phyloP scores from a whole-genome alignment of 2,888 invertebrate genomes.

The Temnothorax unifasciatus region DNA sequence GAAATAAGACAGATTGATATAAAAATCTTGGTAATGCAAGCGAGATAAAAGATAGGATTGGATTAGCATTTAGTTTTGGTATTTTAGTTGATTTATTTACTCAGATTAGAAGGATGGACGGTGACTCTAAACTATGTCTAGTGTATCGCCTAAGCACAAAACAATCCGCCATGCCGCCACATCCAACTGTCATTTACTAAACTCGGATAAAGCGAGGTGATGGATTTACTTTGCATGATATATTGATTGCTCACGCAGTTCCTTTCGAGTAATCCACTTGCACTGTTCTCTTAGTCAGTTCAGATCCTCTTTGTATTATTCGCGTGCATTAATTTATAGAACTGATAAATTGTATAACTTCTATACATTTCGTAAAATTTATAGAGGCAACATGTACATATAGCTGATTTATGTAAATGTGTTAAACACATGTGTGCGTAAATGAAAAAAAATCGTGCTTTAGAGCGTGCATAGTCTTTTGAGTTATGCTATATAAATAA shows the following conservation, averaged over 20 bases:
- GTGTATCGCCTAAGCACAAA: slow-evolving; percentile 20
- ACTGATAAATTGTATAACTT: neutral
- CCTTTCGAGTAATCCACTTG: slow-evolving; percentile 20
- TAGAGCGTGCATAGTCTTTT: neutral
- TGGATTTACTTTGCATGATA: slow-evolving; percentile 45
- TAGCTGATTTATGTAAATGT: neutral
- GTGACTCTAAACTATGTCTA: slow-evolving; percentile 29
- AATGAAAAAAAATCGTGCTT: neutral
- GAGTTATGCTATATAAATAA: neutral
- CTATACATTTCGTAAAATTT: neutral
- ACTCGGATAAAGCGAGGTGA: slow-evolving; percentile 47
- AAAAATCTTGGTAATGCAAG: neutral
- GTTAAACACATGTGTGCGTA: neutral
- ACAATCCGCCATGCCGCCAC: slow-evolving; percentile 6
- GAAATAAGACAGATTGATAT: neutral
- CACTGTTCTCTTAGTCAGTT: slow-evolving; percentile 20
- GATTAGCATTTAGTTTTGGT: neutral
- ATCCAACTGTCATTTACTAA: slow-evolving; percentile 39
- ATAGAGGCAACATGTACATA: neutral
- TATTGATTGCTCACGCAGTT: slow-evolving; percentile 38
- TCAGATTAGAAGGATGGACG: slow-evolving; percentile 19
- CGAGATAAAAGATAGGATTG: neutral
- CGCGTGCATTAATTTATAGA: neutral
- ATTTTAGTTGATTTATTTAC: slow-evolving; percentile 26
- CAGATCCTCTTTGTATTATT: neutral